Conservation (phyloP, 2,797 vertebrate genomes). For the Chiloscyllium punctatum region DNA sequence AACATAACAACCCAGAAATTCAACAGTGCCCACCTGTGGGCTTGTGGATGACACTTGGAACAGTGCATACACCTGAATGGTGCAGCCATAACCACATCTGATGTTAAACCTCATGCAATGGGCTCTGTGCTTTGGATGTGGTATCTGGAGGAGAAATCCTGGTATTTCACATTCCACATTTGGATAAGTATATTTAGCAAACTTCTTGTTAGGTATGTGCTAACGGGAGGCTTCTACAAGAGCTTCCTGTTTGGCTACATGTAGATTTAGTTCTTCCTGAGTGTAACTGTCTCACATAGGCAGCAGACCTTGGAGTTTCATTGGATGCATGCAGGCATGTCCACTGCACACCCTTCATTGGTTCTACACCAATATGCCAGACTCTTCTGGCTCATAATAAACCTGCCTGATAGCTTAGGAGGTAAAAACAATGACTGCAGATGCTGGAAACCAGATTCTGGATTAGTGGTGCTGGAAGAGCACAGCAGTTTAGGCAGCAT, state of each 20-base stretch:
- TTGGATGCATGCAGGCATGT: not conserved
- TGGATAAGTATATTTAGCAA: not conserved
- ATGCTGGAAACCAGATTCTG: too few relatives aligned
- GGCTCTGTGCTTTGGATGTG: not conserved
- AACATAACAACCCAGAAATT: not conserved
- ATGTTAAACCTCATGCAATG: not conserved
- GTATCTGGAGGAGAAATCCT: not conserved
- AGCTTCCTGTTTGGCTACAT: not conserved
- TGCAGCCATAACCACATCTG: not conserved
- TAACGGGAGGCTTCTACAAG: not conserved
- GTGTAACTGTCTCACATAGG: not conserved
- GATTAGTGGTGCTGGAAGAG: too few relatives aligned
- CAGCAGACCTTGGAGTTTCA: not conserved
- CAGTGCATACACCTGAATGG: not conserved
- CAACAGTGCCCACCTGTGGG: not conserved
- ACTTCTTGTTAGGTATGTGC: not conserved
- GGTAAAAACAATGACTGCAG: too few relatives aligned
- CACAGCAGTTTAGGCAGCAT: too few relatives aligned
- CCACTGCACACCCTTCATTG: not conserved
- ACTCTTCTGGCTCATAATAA: not conserved
- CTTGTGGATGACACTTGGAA: not conserved
- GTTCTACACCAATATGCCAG: not conserved
- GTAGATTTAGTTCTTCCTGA: not conserved
- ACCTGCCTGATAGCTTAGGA: not conserved
- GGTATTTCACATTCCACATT: not conserved